Percentiles rank a stretch among this genome's conserved stretches.
phyloP scores from a whole-genome alignment of 2,797 vertebrate species.

The Phoeniculus purpureus region DNA sequence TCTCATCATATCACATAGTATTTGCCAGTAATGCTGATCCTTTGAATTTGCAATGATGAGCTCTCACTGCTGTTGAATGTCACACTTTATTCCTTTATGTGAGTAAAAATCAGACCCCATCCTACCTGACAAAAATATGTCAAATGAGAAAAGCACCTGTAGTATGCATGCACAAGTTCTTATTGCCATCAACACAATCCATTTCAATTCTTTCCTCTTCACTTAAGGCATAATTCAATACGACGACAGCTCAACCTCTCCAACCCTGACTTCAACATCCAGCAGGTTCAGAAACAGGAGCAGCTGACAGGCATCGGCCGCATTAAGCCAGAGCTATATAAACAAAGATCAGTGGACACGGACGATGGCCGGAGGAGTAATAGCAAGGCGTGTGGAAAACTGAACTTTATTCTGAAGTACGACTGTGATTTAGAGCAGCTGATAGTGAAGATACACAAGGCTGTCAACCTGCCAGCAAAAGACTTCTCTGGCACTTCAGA shows the following conservation, averaged over 20 bases:
- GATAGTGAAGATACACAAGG: slow-evolving; percentile 98
- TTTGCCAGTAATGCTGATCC: not conserved
- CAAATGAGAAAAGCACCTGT: not conserved
- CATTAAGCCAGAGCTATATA: slow-evolving; percentile 97
- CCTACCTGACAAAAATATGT: rapidly evolving
- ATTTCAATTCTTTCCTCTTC: slow-evolving; percentile 48
- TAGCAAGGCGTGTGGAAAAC: slow-evolving; percentile 89
- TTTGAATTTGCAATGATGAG: not conserved
- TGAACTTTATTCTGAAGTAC: slow-evolving; percentile 95
- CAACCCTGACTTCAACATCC: slow-evolving; percentile 96
- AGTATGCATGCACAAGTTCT: not conserved
- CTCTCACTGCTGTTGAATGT: not conserved
- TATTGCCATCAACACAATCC: not conserved
- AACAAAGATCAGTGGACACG: slow-evolving; percentile 93
- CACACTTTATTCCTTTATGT: not conserved
- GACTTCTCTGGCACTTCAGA: slow-evolving; percentile 99
- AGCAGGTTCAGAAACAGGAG: slow-evolving; percentile 96
- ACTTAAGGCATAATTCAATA: slow-evolving; percentile 92
- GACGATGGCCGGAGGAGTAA: slow-evolving; percentile 86
- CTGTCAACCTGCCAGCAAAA: slow-evolving; percentile 94
- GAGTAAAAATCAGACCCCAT: not conserved
- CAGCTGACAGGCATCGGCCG: slow-evolving; percentile 94
- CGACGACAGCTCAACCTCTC: slow-evolving; percentile 96
- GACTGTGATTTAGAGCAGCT: slow-evolving; percentile 97
- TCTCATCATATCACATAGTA: not conserved